phyloP scores from a whole-genome alignment of 2,797 vertebrate genomes.

The Aythya fuligula region DNA sequence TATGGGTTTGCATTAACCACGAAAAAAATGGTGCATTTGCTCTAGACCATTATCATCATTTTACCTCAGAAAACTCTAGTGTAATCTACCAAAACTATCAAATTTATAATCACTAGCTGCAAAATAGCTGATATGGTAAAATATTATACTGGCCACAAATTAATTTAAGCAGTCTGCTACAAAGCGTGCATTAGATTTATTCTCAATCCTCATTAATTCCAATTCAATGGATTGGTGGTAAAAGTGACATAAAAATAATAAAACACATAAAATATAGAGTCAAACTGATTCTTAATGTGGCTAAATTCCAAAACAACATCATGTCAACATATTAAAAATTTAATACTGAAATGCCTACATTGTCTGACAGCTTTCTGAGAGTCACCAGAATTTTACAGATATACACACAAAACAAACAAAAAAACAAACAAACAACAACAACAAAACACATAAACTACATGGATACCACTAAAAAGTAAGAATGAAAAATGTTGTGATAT shows the following conservation, averaged over 20 bases:
- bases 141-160: neutral
- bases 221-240: conserved; percentile 14
- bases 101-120: neutral
- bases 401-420: neutral
- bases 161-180: conserved; percentile 28
- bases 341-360: neutral
- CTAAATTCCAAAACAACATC: conserved; percentile 10
- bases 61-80: neutral
- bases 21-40: neutral
- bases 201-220: conserved; percentile 50
- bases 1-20: neutral
- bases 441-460: neutral
- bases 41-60: neutral
- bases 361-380: neutral
- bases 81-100: neutral
- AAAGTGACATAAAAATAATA: conserved; percentile 50
- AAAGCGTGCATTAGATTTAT: neutral
- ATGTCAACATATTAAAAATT: neutral
- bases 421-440: neutral
- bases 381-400: neutral
- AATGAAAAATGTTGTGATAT: neutral
- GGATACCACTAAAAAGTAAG: neutral
- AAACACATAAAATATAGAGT: neutral
- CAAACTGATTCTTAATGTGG: neutral
- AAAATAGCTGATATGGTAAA: conserved; percentile 25